Conservation (phyloP, 2,113 vertebrate species). For the Manacus vitellinus region DNA sequence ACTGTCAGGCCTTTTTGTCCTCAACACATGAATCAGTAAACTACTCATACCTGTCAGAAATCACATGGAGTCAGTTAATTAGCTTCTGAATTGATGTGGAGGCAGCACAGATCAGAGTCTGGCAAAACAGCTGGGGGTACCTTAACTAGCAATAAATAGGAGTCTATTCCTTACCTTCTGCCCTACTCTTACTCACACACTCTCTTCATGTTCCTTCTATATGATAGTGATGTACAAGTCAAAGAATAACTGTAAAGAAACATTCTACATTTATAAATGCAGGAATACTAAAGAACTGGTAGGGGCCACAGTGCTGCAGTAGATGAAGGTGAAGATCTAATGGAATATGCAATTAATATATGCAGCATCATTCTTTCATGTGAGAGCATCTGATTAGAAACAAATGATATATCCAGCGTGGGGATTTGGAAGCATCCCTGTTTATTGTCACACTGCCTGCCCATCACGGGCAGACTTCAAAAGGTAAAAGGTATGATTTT, state of each 20-base stretch:
- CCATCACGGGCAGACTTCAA: not conserved
- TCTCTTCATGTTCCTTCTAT: not conserved
- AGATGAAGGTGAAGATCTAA: constrained; percentile 31
- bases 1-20: not conserved
- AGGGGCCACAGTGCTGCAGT: not conserved
- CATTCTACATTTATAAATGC: not conserved
- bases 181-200: not conserved
- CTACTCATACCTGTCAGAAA: not conserved
- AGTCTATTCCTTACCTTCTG: not conserved
- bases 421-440: not conserved
- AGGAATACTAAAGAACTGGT: not conserved
- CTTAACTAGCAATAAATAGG: not conserved
- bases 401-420: not conserved
- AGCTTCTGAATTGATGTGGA: not conserved
- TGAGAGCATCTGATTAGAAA: not conserved
- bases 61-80: constrained; percentile 42
- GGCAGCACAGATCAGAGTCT: not conserved
- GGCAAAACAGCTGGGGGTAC: constrained; percentile 16
- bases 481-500: not conserved
- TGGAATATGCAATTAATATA: constrained; percentile 14
- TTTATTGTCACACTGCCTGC: not conserved
- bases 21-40: not conserved
- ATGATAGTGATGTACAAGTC: not conserved
- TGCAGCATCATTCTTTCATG: constrained; percentile 20
- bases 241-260: not conserved